Evolutionary conservation across 2,113 vertebrate genomes (phyloP), one percentile per base, ranked within the genome.

Genomic region (Eupsittula cactorum): DNA sequence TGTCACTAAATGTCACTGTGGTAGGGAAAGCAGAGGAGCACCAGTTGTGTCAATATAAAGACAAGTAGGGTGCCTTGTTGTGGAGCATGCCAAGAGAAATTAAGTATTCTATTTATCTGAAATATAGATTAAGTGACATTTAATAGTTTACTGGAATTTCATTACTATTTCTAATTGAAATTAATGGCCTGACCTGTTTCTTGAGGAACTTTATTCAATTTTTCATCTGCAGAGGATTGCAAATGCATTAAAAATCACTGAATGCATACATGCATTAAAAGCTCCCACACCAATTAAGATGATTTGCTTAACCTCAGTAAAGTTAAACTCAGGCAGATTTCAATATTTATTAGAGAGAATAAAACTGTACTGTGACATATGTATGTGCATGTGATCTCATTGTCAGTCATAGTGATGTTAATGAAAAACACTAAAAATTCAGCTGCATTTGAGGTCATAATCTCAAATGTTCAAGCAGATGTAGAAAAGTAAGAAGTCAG

Each of bases 101-200:
- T 95, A 97, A 74, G 46, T 59, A 79, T 74, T 81, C 87, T 95
- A 86, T 97, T 93, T 95, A 89, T 98, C 95, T 97, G 68, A 27
- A 85, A 89, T 83, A 94, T 91, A 97, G 96, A 96, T 95, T 96
- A 97, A 97, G 86, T 97, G 95, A 96, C 97, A 98, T 96, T 97
- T 98, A 97, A 97, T 97, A 97, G 93, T 97, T 98, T 97, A 95
- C 94, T 96, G 90, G 96, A 93, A 96, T 98, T 97, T 97, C 94
- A 95, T 98, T 98, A 97, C 94, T 57, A 86, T 94, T 96, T 96
- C 92, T 98, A 97, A 98, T 97, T 93, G 90, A 97, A 98, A 97
- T 96, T 96, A 97, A 97, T 97, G 91, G 75, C 91, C 92, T 92
- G 79, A 89, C 42, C 82, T 78, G 47, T 90, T 95, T 96, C 81